phyloP scores from a whole-genome alignment of 2,113 vertebrate genomes.

The Hypocryptadius cinnamomeus region DNA sequence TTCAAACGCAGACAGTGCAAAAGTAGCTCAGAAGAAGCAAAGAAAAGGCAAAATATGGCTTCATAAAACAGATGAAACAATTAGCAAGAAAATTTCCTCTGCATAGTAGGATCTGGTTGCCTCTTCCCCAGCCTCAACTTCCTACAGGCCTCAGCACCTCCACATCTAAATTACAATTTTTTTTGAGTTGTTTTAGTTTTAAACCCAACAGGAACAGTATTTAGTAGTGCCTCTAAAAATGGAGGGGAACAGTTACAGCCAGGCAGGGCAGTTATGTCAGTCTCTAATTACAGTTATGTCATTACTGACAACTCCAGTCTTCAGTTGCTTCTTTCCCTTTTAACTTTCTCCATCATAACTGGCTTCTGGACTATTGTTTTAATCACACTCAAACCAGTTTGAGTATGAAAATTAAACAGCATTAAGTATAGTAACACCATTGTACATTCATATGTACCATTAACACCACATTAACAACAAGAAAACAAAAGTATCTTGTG shows the following conservation, averaged over 20 bases:
- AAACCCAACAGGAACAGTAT: not conserved
- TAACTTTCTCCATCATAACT: not conserved
- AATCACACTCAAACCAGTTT: not conserved
- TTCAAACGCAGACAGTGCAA: not conserved
- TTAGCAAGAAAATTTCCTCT: not conserved
- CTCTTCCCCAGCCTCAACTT: not conserved
- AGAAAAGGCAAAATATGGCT: not conserved
- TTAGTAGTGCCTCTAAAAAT: not conserved
- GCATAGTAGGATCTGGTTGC: not conserved
- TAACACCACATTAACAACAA: not conserved
- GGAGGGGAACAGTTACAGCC: not conserved
- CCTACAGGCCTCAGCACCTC: not conserved
- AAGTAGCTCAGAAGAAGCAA: not conserved
- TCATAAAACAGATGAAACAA: not conserved
- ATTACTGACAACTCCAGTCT: not conserved
- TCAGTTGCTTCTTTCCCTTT: not conserved
- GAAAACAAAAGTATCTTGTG: not conserved
- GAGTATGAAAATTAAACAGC: not conserved
- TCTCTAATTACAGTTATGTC: not conserved
- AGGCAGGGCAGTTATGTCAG: not conserved
- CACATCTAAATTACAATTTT: accelerated
- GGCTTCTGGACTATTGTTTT: not conserved
- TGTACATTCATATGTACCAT: not conserved
- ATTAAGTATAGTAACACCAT: not conserved
- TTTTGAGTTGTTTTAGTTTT: not conserved